Percentiles rank a stretch among this genome's conserved stretches.
phyloP scores from a whole-genome alignment of 2,888 invertebrate species.

The Agonopterix alstromeriana region DNA sequence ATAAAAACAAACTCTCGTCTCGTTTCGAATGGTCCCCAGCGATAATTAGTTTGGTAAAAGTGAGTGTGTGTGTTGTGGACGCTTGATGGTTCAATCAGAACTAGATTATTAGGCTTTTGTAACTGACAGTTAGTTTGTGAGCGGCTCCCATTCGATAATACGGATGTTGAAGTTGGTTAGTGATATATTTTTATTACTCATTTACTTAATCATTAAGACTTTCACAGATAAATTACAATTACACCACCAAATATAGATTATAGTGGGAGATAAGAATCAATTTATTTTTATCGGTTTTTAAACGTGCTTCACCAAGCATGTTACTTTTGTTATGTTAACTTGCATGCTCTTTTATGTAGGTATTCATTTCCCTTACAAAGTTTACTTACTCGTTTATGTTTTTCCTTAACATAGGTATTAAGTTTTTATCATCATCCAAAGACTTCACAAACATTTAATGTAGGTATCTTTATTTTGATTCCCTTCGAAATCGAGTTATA shows the following conservation, averaged over 20 bases:
- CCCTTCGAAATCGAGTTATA: too few relatives aligned
- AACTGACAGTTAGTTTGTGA: slow-evolving; percentile 31
- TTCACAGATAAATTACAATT: not conserved
- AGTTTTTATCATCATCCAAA: too few relatives aligned
- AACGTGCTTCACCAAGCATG: not conserved
- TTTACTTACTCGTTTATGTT: too few relatives aligned
- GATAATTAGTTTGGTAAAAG: slow-evolving; percentile 71
- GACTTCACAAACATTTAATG: too few relatives aligned
- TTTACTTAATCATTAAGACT: slow-evolving; percentile 7
- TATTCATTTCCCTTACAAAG: too few relatives aligned
- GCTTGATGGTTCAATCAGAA: slow-evolving; percentile 62
- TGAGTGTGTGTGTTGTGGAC: slow-evolving; percentile 69
- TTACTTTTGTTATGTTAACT: not conserved
- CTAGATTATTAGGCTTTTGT: slow-evolving; percentile 52
- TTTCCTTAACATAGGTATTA: too few relatives aligned
- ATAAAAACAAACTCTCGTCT: slow-evolving; percentile 60
- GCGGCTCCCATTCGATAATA: slow-evolving; percentile 32
- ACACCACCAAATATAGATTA: not conserved
- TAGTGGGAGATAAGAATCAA: slow-evolving; percentile 4
- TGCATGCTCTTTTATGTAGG: not conserved
- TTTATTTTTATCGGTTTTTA: not conserved
- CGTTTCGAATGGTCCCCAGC: slow-evolving; percentile 58
- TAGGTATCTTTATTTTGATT: too few relatives aligned
- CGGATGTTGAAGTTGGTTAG: slow-evolving; percentile 71
- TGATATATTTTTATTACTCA: slow-evolving; percentile 31